These are phyloP conservation scores for Pampusana beccarii DNA, from an alignment of 2,113 vertebrate genomes.

Conservation along the genomic window DNA sequence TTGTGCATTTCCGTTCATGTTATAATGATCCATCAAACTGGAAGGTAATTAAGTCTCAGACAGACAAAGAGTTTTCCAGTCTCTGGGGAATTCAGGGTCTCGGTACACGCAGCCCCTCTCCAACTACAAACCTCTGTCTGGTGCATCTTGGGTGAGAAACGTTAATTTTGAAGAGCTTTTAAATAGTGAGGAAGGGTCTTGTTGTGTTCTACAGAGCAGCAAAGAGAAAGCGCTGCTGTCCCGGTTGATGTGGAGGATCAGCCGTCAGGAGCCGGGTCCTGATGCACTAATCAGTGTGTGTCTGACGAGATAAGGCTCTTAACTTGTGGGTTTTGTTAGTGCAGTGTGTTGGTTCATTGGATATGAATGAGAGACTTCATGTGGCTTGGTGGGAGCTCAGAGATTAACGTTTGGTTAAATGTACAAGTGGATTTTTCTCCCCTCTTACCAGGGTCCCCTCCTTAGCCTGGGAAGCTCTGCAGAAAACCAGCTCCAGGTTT, in stretches of 20 bases:
- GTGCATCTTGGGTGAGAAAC: neutral
- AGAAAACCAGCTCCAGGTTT: neutral
- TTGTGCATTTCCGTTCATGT: rapidly evolving
- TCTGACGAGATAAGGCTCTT: neutral
- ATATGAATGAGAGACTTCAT: rapidly evolving
- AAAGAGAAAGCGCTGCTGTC: neutral
- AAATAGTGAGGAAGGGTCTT: rapidly evolving
- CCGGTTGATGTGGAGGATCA: rapidly evolving
- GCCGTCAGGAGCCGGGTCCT: neutral
- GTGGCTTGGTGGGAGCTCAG: neutral
- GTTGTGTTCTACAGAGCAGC: neutral
- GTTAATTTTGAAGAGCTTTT: neutral
- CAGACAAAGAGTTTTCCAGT: neutral
- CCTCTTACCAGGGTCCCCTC: neutral
- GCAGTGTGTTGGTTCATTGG: neutral
- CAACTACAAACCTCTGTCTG: neutral
- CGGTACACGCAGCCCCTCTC: neutral
- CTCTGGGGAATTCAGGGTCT: neutral
- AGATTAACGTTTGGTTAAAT: rapidly evolving
- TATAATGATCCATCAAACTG: neutral
- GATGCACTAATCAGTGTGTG: rapidly evolving
- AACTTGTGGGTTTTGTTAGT: neutral
- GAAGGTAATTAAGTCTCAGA: neutral
- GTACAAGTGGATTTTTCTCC: neutral
- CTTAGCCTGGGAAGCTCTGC: neutral